Conservation (phyloP, 2,888 invertebrate genomes). For the Macropis europaea region DNA sequence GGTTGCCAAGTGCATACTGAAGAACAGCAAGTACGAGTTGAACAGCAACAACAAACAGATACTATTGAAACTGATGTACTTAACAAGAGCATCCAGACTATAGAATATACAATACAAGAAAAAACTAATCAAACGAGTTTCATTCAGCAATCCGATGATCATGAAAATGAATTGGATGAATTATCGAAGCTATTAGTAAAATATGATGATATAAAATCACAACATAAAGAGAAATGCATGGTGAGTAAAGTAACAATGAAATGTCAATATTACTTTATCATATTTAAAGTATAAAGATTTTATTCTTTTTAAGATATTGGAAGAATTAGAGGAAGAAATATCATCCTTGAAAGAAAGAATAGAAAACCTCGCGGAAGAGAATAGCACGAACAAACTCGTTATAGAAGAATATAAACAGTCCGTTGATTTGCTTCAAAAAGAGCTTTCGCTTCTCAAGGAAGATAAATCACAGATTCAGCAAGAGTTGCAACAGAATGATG, state of each 20-base stretch:
- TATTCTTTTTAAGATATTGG: constrained; percentile 22
- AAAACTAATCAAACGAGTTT: constrained; percentile 52
- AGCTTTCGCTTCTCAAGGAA: constrained; percentile 18
- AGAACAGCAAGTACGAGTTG: background rate
- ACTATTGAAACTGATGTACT: constrained; percentile 6
- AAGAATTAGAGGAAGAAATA: constrained; percentile 17
- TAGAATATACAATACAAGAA: constrained; percentile 21
- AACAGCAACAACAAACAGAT: too few relatives aligned
- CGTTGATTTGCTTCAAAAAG: constrained; percentile 12
- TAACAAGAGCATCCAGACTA: constrained; percentile 55
- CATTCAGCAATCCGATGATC: constrained; percentile 7
- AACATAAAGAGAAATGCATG: constrained; percentile 33
- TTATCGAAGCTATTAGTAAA: constrained; percentile 30
- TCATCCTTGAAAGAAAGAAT: background rate
- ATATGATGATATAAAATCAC: constrained; percentile 41
- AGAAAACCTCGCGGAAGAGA: constrained; percentile 6
- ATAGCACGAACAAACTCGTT: constrained; percentile 5
- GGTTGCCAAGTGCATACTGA: constrained; percentile 26
- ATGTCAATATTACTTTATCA: background rate
- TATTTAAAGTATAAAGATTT: background rate
- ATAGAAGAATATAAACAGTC: constrained; percentile 31
- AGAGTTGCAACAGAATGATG: constrained; percentile 4
- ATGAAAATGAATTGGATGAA: constrained; percentile 33
- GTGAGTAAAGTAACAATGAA: constrained; percentile 13
- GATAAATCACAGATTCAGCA: constrained; percentile 31